Percentiles rank a stretch among this genome's conserved stretches.
Evolutionary conservation across 1,140 invertebrate species (phyloP).

Genomic region (Micrasema longulum): DNA sequence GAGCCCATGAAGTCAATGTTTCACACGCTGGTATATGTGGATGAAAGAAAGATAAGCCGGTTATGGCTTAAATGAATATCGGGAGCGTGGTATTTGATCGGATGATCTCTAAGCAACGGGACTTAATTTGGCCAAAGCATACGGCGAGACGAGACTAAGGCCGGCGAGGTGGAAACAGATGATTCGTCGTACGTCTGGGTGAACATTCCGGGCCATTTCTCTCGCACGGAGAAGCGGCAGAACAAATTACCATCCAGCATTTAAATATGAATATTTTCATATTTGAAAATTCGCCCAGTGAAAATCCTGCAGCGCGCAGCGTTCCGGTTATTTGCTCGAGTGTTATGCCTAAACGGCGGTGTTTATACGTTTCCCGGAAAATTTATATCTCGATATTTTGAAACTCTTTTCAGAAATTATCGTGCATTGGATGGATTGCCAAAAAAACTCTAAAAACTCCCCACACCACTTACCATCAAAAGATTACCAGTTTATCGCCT

Average conservation of each 20-base stretch:
- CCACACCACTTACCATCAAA: not conserved
- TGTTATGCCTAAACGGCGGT: constrained; percentile 12
- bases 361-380: not conserved
- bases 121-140: constrained; percentile 1
- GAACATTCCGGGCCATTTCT: constrained; percentile 44
- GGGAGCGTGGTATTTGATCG: constrained; percentile 7
- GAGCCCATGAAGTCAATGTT: no score
- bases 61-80: no score
- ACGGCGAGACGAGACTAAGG: constrained; percentile 19
- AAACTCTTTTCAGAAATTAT: no score
- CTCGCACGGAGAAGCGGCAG: constrained; percentile 34
- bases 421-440: no score
- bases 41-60: no score
- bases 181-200: constrained; percentile 35
- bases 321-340: not conserved
- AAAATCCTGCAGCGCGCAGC: constrained; percentile 7
- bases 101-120: constrained; percentile 1
- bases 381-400: no score
- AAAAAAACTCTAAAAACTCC: not conserved
- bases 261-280: constrained; percentile 50
- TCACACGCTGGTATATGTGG: no score
- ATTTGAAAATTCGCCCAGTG: not conserved
- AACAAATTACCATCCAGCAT: constrained; percentile 42
- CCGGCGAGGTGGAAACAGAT: constrained; percentile 19
- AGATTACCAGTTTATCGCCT: no score